Evolutionary conservation across 2,113 vertebrate species (phyloP).

Genomic region (Odontophorus gujanensis): DNA sequence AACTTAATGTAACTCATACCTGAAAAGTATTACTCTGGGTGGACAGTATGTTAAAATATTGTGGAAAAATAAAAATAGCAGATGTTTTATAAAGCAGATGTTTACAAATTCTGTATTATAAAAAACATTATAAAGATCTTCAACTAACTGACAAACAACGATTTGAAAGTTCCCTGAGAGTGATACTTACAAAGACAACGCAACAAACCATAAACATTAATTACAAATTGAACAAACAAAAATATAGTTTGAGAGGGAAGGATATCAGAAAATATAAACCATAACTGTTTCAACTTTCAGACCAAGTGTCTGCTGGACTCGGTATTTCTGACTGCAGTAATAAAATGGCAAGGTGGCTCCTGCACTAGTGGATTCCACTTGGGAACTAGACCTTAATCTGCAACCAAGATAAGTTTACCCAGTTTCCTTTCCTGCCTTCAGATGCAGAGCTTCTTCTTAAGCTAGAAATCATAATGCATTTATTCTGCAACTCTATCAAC

Average conservation of each 20-base stretch:
- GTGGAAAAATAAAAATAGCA: not conserved
- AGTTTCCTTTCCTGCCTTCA: not conserved
- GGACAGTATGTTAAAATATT: not conserved
- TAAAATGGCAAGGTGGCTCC: not conserved
- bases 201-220: not conserved
- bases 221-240: not conserved
- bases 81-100: not conserved
- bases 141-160: constrained; percentile 21
- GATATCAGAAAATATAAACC: not conserved
- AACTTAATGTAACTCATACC: not conserved
- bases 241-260: not conserved
- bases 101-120: not conserved
- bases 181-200: not conserved
- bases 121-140: not conserved
- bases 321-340: not conserved
- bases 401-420: not conserved
- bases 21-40: constrained; percentile 20
- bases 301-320: not conserved
- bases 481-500: constrained; percentile 24
- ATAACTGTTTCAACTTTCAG: not conserved
- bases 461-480: not conserved
- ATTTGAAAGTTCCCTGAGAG: not conserved
- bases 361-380: not conserved
- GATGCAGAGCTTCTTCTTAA: not conserved
- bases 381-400: not conserved